Evolutionary conservation across 2,797 vertebrate genomes (phyloP), one percentile per base, ranked within the genome.

Genomic region (Phoebastria nigripes): DNA sequence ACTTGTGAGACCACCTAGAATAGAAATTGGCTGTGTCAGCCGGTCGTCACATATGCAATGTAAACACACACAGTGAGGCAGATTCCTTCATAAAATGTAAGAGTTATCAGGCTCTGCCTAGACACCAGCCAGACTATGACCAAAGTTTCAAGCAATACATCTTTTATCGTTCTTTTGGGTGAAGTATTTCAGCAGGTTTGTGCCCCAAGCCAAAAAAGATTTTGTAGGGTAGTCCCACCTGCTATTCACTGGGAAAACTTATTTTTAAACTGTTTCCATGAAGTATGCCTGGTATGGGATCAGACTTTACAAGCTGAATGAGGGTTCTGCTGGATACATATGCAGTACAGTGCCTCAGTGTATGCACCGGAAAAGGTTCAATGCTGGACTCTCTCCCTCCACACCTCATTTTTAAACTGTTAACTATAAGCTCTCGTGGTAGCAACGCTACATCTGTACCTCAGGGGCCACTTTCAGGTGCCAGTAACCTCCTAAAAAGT

Each of bases 391-490:
- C 90, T 90, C 90, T 97, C 95, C 82, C 66, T 94, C 96, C 91
- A 94, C 96, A 95, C 96, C 95, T 97, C 91, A 94, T 97, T 96
- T 97, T 96, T 97, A 96, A 97, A 82, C 96, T 93, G 92, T 94
- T 96, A 95, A 94, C 91, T 97, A 62, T 96, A 96, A 96, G 96
- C 94, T 94, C 95, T 92, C 96, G 25, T 95, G 95, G 96, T 96
- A 97, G 94, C 91, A 96, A 31, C 5, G 22, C 87, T 85, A 44
- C 85, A 70, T 94, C 82, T 93, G 79, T 92, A 93, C 84, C 71
- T 94, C 79, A 86, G 90, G 90, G 96, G 84, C 90, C 89, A 81
- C 69, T 90, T 96, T 88, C 87, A 93, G 87, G 89, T 95, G 95
- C 96, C 90, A 95, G 87, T 41, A 92, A 81, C 84, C 76, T 93